These are phyloP conservation scores for Leptopilina boulardi DNA, from an alignment of 1,140 invertebrate species.

Conservation along the genomic window DNA sequence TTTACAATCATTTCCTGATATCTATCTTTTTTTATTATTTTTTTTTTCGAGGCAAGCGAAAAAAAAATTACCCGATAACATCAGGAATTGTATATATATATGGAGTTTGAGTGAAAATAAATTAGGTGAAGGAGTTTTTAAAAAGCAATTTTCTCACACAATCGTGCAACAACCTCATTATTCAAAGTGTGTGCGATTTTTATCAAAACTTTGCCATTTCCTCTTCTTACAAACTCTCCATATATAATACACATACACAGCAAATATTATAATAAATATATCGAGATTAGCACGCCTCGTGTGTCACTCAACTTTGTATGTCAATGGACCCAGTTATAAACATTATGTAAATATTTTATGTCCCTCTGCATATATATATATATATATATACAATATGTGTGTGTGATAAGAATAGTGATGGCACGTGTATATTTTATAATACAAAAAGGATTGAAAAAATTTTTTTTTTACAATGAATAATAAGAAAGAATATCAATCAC, in stretches of 20 bases:
- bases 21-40: neutral
- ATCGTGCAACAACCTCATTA: conserved; percentile 30
- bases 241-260: neutral
- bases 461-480: conserved; percentile 3
- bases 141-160: conserved; percentile 33
- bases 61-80: neutral
- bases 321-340: conserved; percentile 31
- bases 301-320: conserved; percentile 30
- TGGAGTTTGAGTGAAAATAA: conserved; percentile 15
- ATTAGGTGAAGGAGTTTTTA: conserved; percentile 25
- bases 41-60: neutral
- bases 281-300: conserved; percentile 26
- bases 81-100: neutral
- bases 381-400: neutral
- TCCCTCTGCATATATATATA: too few species aligned
- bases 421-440: neutral
- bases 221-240: conserved; percentile 25
- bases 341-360: conserved; percentile 20
- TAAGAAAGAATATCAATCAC: conserved; percentile 2
- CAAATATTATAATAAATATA: too few species aligned
- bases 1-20: neutral
- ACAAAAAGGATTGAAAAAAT: neutral
- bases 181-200: conserved; percentile 11
- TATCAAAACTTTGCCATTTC: conserved; percentile 16
- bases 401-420: conserved; percentile 1